Conservation (phyloP, 2,113 vertebrate genomes). For the Rhinolophus sinicus region DNA sequence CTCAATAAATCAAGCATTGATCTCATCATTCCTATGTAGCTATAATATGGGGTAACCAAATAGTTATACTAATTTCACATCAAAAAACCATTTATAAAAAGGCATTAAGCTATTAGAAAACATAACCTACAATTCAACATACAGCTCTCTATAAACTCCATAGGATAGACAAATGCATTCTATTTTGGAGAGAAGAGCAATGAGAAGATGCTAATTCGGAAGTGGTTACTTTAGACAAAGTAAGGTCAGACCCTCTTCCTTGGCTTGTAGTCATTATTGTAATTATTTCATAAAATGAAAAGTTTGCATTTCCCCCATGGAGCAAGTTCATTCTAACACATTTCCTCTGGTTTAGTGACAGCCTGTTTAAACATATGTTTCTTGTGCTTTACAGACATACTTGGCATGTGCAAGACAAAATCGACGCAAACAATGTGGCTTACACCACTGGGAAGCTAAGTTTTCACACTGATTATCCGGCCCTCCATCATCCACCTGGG, state of each 20-base stretch:
- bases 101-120: neutral
- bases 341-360: conserved; percentile 56
- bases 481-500: conserved; percentile 93
- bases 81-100: neutral
- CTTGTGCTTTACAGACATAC: conserved; percentile 89
- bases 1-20: neutral
- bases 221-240: neutral
- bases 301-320: conserved; percentile 12
- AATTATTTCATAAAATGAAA: conserved; percentile 51
- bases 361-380: conserved; percentile 65
- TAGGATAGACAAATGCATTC: neutral
- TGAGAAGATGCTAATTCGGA: neutral
- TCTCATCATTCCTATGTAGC: neutral
- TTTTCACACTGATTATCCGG: conserved; percentile 96
- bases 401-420: conserved; percentile 97
- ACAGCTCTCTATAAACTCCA: conserved; percentile 1
- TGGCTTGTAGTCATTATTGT: conserved; percentile 19
- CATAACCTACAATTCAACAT: neutral
- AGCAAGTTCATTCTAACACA: conserved; percentile 8
- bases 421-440: conserved; percentile 94
- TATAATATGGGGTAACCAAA: neutral
- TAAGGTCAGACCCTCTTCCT: neutral
- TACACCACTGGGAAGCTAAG: conserved; percentile 93
- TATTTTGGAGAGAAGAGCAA: neutral
- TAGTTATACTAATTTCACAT: neutral